Conservation (phyloP, 2,797 vertebrate species). For the Florisuga fusca region DNA sequence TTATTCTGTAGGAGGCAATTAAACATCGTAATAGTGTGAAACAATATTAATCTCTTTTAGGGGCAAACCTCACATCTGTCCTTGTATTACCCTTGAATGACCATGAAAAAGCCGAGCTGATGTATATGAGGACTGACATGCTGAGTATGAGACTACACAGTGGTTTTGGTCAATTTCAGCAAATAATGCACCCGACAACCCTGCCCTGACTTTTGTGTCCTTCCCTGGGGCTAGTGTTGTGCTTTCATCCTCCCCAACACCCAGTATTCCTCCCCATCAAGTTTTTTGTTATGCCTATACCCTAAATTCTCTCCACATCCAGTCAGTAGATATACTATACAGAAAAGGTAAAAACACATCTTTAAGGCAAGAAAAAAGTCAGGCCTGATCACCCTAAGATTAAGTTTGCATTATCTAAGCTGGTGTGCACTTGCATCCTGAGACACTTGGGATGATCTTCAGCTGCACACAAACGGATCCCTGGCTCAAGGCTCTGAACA, state of each 20-base stretch:
- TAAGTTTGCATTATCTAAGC: background rate
- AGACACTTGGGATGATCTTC: background rate
- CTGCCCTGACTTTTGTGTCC: background rate
- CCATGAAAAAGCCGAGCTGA: background rate
- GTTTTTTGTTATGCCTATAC: background rate
- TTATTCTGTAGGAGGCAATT: constrained; percentile 39
- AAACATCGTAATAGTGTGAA: background rate
- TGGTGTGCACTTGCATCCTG: no score
- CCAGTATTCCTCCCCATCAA: background rate
- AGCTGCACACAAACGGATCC: background rate
- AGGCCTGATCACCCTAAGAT: background rate
- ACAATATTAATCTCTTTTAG: background rate
- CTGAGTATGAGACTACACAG: constrained; percentile 17
- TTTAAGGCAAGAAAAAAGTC: background rate
- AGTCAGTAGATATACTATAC: background rate
- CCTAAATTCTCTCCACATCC: background rate
- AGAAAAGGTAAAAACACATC: background rate
- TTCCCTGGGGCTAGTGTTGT: constrained; percentile 3
- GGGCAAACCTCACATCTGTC: background rate
- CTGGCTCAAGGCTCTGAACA: background rate
- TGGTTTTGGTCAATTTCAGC: constrained; percentile 15
- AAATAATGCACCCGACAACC: background rate
- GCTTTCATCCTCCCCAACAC: background rate
- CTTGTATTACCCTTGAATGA: constrained; percentile 10
- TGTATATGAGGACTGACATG: background rate